phyloP scores from a whole-genome alignment of 2,888 invertebrate genomes.

The Netelia virgata region DNA sequence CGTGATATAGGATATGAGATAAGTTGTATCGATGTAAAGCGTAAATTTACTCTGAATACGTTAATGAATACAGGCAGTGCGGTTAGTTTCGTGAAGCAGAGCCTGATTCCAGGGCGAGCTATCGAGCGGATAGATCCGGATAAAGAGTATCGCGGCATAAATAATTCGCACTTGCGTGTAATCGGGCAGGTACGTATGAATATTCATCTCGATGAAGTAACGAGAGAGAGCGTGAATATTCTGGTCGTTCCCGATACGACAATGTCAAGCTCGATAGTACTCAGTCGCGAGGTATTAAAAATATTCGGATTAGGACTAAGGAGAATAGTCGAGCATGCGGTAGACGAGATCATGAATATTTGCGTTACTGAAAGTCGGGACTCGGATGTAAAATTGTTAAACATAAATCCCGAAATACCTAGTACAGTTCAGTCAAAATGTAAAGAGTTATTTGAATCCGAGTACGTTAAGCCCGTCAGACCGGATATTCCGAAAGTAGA shows the following conservation, averaged over 20 bases:
- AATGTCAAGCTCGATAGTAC: conserved; percentile 50
- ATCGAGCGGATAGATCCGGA: conserved; percentile 11
- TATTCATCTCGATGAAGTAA: conserved; percentile 39
- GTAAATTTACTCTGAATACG: conserved; percentile 1
- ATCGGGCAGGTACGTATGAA: conserved; percentile 39
- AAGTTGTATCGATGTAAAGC: not conserved
- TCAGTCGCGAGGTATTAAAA: conserved; percentile 54
- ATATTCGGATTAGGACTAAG: conserved; percentile 43
- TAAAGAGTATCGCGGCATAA: conserved; percentile 45
- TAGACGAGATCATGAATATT: conserved; percentile 48
- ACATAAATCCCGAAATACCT: not conserved
- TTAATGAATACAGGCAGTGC: conserved; percentile 52
- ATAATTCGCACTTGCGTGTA: conserved; percentile 38
- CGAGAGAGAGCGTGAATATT: conserved; percentile 16
- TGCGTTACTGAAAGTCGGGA: conserved; percentile 20
- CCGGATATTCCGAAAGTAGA: conserved; percentile 55
- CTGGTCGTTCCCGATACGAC: conserved; percentile 61
- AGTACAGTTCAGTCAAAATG: conserved; percentile 3
- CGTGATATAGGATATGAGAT: conserved; percentile 15
- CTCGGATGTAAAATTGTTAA: conserved; percentile 23
- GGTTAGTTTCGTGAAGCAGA: conserved; percentile 57
- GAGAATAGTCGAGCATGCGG: conserved; percentile 25
- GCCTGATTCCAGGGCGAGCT: conserved; percentile 34
- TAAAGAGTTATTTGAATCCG: conserved; percentile 36
- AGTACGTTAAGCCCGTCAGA: conserved; percentile 48